These are phyloP conservation scores for Suricata suricatta DNA, from an alignment of 2,113 vertebrate species.

Conservation along the genomic window DNA sequence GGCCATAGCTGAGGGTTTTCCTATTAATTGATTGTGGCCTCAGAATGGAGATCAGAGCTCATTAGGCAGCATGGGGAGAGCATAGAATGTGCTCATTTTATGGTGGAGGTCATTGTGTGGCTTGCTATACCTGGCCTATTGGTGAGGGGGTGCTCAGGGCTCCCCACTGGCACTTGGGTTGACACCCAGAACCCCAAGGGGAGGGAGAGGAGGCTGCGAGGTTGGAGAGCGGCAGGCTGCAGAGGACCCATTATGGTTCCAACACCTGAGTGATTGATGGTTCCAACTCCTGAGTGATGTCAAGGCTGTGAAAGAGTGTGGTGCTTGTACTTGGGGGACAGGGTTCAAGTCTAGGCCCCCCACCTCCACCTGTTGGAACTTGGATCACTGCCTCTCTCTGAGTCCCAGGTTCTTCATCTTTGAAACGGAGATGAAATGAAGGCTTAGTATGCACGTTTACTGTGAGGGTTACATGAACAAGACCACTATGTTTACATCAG, in stretches of 20 bases:
- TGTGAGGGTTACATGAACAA: too few species aligned
- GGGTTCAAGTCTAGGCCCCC: too few species aligned
- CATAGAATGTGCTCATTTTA: not conserved
- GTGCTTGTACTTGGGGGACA: not conserved
- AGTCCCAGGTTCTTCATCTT: not conserved
- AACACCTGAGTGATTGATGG: too few species aligned
- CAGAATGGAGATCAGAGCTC: not conserved
- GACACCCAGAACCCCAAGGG: not conserved
- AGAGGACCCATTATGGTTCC: not conserved
- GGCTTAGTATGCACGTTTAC: not conserved
- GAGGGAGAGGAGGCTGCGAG: not conserved
- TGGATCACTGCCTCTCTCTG: not conserved
- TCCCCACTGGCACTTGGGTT: not conserved
- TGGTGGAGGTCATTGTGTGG: fast-evolving
- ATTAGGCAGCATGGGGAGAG: not conserved
- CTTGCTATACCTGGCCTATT: not conserved
- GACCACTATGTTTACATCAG: not conserved
- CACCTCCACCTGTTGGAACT: not conserved
- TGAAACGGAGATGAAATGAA: not conserved
- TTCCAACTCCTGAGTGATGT: not conserved
- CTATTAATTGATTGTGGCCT: not conserved
- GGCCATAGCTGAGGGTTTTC: not conserved
- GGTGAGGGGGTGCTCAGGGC: not conserved
- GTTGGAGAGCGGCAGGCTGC: not conserved
- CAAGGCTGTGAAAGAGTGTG: not conserved